phyloP scores from a whole-genome alignment of 2,888 invertebrate species.

The Pyrochroa serraticornis region DNA sequence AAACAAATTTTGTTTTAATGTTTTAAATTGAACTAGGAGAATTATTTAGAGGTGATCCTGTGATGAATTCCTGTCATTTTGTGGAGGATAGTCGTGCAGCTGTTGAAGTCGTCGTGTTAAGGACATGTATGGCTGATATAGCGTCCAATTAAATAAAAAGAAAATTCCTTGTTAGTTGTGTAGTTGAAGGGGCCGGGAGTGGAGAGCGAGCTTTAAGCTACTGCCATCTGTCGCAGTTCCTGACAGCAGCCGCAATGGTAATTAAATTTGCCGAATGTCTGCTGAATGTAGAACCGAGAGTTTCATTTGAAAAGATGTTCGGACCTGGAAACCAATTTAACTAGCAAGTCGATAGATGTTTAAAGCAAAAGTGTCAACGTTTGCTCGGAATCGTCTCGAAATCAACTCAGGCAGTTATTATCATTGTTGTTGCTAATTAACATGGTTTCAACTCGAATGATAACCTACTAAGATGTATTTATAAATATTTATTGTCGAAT shows the following conservation, averaged over 20 bases:
- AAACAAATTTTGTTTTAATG: not conserved
- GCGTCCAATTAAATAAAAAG: constrained; percentile 22
- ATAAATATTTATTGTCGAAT: too few species aligned
- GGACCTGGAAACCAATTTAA: constrained; percentile 28
- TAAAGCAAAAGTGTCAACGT: not conserved
- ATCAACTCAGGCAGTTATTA: too few species aligned
- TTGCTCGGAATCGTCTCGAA: not conserved
- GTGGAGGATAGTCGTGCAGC: not conserved
- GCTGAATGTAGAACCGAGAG: constrained; percentile 32
- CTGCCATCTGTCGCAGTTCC: constrained; percentile 39
- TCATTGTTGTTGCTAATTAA: too few species aligned
- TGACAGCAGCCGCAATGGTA: constrained; percentile 38
- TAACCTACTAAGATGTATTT: too few species aligned
- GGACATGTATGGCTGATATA: constrained; percentile 6
- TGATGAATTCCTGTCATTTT: too few species aligned
- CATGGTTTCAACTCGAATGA: too few species aligned
- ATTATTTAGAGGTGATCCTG: not conserved
- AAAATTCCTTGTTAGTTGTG: constrained; percentile 17
- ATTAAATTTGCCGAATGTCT: constrained; percentile 40
- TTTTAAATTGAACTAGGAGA: not conserved
- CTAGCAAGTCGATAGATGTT: constrained; percentile 15
- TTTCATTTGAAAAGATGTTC: constrained; percentile 28
- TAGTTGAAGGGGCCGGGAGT: constrained; percentile 15
- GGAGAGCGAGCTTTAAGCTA: constrained; percentile 14
- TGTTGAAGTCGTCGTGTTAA: not conserved